Base-by-base conservation (phyloP, 2,797 vertebrate genomes). In the Hippocampus kuda region DNA sequence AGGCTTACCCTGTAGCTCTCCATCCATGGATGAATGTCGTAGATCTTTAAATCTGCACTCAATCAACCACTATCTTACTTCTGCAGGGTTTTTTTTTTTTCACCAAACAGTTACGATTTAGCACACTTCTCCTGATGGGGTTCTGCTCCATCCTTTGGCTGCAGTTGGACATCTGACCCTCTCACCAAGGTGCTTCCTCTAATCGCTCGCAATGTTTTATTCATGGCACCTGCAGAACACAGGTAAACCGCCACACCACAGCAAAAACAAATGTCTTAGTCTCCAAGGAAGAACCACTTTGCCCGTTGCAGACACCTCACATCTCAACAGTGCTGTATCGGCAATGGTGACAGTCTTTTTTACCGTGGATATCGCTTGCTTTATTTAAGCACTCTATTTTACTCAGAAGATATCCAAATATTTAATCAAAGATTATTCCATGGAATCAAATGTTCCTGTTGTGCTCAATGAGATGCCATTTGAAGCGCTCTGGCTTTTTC, bases 151-250 rank as follows among this genome's bases (percentile, higher is more conserved):
- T 76, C 77, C 84, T 81, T 75, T 67, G 20, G 71, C 59, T 68
- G 71, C 74, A 64, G 73, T 77, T 63, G 80, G 85, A 79, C 82
- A 73, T 76, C 75, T 86, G 86, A 88, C 85, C 86, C 83, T 72
- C 71, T 13, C 60, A 79, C 77, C 83, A 80, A 81, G 83, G 79
- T 81, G 81, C 73, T 76, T 84, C 75, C 67, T 82, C 75, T 83
- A 77, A 83, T 70, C 26, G 44, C 57, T 56, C 66, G 49, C 20
- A 16, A 86, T 87, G 85, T 86, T 86, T 89, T 88, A 88, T 88
- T 89, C 87, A 88, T 85, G 72, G 66, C 68, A 78, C 77, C 78
- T 73, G 79, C 72, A 57, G 75, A 80, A 80, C 77, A 75, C 75
- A 60, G 76, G 65, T 73, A 82, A 85, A 81, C 75, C 44, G 72